Base-by-base conservation (phyloP, 2,797 vertebrate species). In the Holocentrus rufus region DNA sequence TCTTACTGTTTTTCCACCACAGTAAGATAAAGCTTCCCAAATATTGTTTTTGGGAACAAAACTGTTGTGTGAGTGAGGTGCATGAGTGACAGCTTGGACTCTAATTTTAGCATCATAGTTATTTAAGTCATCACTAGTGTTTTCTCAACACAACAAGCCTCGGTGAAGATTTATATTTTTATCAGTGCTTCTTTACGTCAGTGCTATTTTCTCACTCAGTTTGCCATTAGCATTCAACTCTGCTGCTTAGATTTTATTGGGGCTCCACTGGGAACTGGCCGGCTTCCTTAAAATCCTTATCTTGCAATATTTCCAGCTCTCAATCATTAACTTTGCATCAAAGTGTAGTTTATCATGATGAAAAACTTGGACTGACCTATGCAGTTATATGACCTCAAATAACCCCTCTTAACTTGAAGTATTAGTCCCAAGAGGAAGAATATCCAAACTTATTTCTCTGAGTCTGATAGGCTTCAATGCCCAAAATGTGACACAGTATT, bases 121-220 rank as follows among this genome's bases (percentile, higher is more conserved):
- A 36, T 50, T 50, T 50, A 50, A 6, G 68, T 49, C 50, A 36
- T 44, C 15, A 4, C 36, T 1, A 14, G 9, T 42, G 27, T 71
- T 72, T 56, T 49, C 65, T 76, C 44, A 65, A 47, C 18, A 46
- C 50, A 34, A 27, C 13, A 66, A 18, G n/a, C 17, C 30, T 65
- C 7, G 27, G 34, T 25, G 6, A 56, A 62, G n/a, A 17, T 47
- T 53, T 61, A 1, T 23, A 57, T 44, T 4, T 39, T 39, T 46
- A 30, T 5, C 31, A 8, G 31, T 34, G 14, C 15, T 25, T 5
- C 44, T 46, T 36, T 31, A 2, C 25, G 10, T 55, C 18, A 27
- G 7, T 36, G 4, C 14, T 25, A 20, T 59, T 54, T 47, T 65
- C 6, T 22, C 36, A 15, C 13, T 54, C 27, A 64, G 42, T 61